Conservation (phyloP, 1,140 invertebrate genomes). For the Drosophila ironensis region DNA sequence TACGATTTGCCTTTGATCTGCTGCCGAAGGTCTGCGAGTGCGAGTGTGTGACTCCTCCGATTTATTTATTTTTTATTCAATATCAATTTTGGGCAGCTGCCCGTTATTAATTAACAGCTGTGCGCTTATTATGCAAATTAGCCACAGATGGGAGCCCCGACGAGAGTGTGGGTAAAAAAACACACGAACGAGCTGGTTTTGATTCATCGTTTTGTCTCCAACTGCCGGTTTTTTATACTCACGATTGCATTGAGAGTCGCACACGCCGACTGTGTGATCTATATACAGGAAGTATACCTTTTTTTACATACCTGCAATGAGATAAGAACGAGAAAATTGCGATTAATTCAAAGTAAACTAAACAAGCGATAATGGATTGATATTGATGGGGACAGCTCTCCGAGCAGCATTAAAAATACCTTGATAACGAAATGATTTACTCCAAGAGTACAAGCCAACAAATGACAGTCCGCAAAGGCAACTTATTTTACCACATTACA, state of each 20-base stretch:
- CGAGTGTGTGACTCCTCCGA: constrained; percentile 4
- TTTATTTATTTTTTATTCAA: constrained; percentile 18
- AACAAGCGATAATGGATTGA: neutral
- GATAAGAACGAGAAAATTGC: constrained; percentile 17
- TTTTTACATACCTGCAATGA: constrained; percentile 56
- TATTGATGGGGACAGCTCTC: neutral
- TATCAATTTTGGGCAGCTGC: constrained; percentile 39
- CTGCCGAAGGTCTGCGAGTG: constrained; percentile 30
- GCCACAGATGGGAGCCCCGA: constrained; percentile 50
- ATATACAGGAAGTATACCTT: constrained; percentile 26
- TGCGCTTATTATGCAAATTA: constrained; percentile 74
- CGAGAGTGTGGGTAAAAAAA: constrained; percentile 29
- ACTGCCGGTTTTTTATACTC: constrained; percentile 42
- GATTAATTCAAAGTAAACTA: constrained; percentile 7
- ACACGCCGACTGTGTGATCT: neutral
- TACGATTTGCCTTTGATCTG: constrained; percentile 36
- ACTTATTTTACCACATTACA: no score
- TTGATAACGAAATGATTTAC: no score
- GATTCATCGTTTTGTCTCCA: constrained; percentile 25
- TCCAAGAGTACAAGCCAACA: no score
- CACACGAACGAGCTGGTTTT: constrained; percentile 16
- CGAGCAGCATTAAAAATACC: neutral
- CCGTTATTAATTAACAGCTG: constrained; percentile 78
- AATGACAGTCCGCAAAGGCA: no score
- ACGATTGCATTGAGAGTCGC: constrained; percentile 31